These are phyloP conservation scores for Cydia strobilella DNA, from an alignment of 1,140 invertebrate species.

Conservation along the genomic window DNA sequence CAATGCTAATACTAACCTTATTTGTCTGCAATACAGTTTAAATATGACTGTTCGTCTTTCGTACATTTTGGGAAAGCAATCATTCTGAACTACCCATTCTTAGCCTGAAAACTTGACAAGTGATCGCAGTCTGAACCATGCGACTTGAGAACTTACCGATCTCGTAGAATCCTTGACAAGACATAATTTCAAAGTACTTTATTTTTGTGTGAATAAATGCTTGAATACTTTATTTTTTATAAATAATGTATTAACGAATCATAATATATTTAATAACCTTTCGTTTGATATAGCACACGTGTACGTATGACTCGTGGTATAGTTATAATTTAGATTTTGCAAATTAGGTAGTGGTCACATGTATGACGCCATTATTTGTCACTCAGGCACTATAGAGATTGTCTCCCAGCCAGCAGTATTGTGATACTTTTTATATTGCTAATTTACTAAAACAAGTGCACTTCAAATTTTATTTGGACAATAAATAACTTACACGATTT, in stretches of 20 bases:
- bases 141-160: constrained; percentile 65
- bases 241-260: no score
- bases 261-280: no score
- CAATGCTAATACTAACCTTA: neutral
- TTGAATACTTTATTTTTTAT: no score
- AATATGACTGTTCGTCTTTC: neutral
- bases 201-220: no score
- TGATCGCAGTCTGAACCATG: constrained; percentile 34
- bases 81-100: neutral
- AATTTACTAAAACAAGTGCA: neutral
- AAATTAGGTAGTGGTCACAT: no score
- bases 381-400: no score
- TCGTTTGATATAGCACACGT: no score
- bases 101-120: neutral
- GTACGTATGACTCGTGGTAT: no score
- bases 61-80: constrained; percentile 5
- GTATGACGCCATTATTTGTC: no score
- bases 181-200: constrained; percentile 53
- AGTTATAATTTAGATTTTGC: no score
- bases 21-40: neutral
- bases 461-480: constrained; percentile 10
- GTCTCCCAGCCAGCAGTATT: no score
- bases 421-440: no score
- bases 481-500: neutral
- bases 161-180: constrained; percentile 75